A percentile compares a stretch with the other conserved stretches of the same genome.
phyloP scores from a whole-genome alignment of 2,888 invertebrate genomes.

The Apamea sordens region DNA sequence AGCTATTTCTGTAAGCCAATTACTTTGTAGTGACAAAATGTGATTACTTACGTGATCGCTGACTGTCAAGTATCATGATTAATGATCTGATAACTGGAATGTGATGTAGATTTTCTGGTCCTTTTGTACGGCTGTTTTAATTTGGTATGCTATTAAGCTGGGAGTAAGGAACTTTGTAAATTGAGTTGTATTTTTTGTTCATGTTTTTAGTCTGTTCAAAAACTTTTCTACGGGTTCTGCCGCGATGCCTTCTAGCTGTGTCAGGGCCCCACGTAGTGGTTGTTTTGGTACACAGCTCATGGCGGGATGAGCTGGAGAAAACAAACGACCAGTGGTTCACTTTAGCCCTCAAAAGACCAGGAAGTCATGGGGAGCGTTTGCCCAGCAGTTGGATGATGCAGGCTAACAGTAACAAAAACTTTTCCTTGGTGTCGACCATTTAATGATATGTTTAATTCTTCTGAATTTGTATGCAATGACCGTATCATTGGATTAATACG shows the following conservation, averaged over 20 bases:
- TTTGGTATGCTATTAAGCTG: constrained; percentile 8
- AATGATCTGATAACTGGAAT: constrained; percentile 43
- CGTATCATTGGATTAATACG: too few species aligned
- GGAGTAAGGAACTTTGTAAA: not conserved
- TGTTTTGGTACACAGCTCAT: not conserved
- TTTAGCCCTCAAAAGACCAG: too few species aligned
- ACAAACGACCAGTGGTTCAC: not conserved
- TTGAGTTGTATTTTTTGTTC: not conserved
- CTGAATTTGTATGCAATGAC: too few species aligned
- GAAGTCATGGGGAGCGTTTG: too few species aligned
- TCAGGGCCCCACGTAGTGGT: not conserved
- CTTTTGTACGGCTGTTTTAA: constrained; percentile 39
- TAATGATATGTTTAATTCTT: not conserved
- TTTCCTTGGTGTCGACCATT: not conserved
- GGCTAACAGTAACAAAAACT: too few species aligned
- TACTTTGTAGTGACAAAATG: constrained; percentile 54
- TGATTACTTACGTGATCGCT: constrained; percentile 51
- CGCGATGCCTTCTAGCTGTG: not conserved
- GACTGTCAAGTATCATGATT: constrained; percentile 55
- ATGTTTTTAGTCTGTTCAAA: not conserved
- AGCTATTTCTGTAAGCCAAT: constrained; percentile 48
- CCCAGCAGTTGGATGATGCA: too few species aligned
- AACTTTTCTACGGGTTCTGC: not conserved
- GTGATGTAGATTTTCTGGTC: constrained; percentile 31
- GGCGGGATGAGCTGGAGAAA: not conserved